phyloP scores from a whole-genome alignment of 2,113 vertebrate genomes.

The Ramphastos sulfuratus region DNA sequence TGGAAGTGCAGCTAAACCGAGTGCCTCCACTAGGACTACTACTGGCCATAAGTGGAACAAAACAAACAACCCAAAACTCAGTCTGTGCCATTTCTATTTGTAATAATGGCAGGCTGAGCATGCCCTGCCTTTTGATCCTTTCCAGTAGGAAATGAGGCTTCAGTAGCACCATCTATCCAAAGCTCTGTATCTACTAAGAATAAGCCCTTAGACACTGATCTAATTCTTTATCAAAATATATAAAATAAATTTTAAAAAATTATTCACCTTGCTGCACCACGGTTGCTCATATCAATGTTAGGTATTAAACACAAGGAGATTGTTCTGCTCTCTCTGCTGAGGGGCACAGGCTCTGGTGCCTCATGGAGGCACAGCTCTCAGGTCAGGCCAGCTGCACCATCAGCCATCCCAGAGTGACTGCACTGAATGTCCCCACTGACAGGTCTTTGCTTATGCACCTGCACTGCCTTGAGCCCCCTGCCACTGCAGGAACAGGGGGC shows the following conservation, averaged over 20 bases:
- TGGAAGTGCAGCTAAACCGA: background rate
- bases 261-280: rapidly evolving
- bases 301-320: background rate
- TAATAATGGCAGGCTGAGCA: background rate
- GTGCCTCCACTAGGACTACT: rapidly evolving
- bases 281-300: rapidly evolving
- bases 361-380: background rate
- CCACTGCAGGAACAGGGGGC: background rate
- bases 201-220: background rate
- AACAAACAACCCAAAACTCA: background rate
- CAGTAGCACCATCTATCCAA: background rate
- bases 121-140: background rate
- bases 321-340: background rate
- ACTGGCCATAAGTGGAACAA: background rate
- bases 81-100: background rate
- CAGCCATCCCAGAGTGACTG: rapidly evolving
- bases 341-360: background rate
- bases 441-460: rapidly evolving
- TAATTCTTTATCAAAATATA: background rate
- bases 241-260: background rate
- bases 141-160: background rate
- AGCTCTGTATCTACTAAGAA: background rate
- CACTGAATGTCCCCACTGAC: too few relatives aligned
- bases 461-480: background rate
- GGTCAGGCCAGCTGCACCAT: background rate